Conservation (phyloP, 2,888 invertebrate species). For the Oligia latruncula region DNA sequence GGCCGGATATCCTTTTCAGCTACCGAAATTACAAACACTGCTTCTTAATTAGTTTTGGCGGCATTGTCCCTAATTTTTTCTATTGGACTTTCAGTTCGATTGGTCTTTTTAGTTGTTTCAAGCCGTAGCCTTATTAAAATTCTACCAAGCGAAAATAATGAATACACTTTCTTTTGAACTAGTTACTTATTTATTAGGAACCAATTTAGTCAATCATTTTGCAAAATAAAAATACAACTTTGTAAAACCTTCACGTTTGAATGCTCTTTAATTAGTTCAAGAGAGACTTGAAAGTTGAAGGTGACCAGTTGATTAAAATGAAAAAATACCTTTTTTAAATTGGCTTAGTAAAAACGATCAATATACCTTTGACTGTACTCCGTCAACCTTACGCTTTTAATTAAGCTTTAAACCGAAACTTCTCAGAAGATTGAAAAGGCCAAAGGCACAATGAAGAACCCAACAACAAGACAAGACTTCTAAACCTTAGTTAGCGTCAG, state of each 20-base stretch:
- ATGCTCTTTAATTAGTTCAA: conserved; percentile 19
- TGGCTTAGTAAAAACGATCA: background rate
- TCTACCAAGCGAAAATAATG: conserved; percentile 7
- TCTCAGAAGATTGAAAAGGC: conserved; percentile 2
- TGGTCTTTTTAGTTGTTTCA: conserved; percentile 21
- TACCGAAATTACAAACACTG: conserved; percentile 50
- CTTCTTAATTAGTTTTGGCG: conserved; percentile 47
- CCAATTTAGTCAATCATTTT: conserved; percentile 5
- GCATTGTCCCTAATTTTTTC: conserved; percentile 49
- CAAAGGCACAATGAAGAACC: background rate
- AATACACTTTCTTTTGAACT: background rate
- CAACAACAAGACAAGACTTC: conserved; percentile 7
- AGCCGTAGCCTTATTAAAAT: conserved; percentile 19
- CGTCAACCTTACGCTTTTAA: background rate
- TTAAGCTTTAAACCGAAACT: background rate
- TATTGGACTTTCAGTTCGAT: conserved; percentile 44
- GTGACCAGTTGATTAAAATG: background rate
- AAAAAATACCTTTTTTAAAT: conserved; percentile 8
- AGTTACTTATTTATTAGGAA: background rate
- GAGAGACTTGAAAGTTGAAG: background rate
- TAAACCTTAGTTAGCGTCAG: conserved; percentile 25
- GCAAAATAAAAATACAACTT: conserved; percentile 10
- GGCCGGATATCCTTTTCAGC: conserved; percentile 52
- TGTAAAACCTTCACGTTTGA: conserved; percentile 12
- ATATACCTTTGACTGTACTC: conserved; percentile 4